phyloP scores from a whole-genome alignment of 2,888 invertebrate species.

The Plagodis pulveraria region DNA sequence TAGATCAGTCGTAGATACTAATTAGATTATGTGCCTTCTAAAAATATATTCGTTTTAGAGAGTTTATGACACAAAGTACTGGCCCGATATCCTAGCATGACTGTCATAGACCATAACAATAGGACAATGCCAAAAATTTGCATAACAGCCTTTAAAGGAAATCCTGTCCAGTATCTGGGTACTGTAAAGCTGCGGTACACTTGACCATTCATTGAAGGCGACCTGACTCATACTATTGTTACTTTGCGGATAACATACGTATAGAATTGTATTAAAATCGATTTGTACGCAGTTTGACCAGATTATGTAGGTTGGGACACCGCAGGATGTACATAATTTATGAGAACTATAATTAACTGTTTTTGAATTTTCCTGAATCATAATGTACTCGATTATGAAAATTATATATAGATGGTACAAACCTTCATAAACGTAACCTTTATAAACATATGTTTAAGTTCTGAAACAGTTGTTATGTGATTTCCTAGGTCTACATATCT shows the following conservation, averaged over 20 bases:
- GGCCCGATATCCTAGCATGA: constrained; percentile 12
- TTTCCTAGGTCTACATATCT: no score
- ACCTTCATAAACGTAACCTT: no score
- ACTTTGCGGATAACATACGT: constrained; percentile 12
- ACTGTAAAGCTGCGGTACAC: constrained; percentile 17
- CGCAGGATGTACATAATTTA: constrained; percentile 57
- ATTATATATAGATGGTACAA: neutral
- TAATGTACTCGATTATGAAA: neutral
- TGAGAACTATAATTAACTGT: constrained; percentile 42
- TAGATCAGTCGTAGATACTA: no score
- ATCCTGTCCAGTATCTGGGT: constrained; percentile 33
- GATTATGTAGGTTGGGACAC: constrained; percentile 55
- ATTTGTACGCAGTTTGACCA: constrained; percentile 48
- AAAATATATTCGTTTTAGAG: no score
- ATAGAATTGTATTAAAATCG: constrained; percentile 30
- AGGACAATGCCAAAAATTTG: constrained; percentile 43
- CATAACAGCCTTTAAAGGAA: constrained; percentile 41
- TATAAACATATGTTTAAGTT: no score
- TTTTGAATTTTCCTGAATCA: constrained; percentile 45
- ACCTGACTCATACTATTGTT: constrained; percentile 41
- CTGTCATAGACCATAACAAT: constrained; percentile 38
- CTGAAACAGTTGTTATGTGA: no score
- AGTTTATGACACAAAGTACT: no score
- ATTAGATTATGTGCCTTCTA: no score
- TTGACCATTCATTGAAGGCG: constrained; percentile 35